These are phyloP conservation scores for Boloria euphrosyne DNA, from an alignment of 2,888 invertebrate genomes.

Conservation along the genomic window DNA sequence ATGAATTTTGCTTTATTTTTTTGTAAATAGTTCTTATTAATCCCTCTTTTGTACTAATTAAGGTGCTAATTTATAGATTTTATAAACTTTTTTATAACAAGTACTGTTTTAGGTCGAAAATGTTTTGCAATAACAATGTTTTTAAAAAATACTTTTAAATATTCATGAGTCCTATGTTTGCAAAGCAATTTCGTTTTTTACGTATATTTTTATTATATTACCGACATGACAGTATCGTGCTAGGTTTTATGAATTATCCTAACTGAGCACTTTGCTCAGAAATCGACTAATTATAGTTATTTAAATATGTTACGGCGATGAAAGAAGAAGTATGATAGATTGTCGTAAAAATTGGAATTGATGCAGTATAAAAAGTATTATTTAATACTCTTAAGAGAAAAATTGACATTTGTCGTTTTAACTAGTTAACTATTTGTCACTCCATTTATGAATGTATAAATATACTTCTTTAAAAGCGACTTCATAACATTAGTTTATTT, in stretches of 20 bases:
- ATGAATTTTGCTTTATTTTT: constrained; percentile 18
- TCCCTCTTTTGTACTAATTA: constrained; percentile 16
- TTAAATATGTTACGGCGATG: too few species aligned
- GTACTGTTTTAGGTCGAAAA: constrained; percentile 26
- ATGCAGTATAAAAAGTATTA: too few species aligned
- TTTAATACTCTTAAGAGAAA: too few species aligned
- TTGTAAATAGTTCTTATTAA: constrained; percentile 36
- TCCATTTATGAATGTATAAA: too few species aligned
- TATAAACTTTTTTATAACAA: neutral
- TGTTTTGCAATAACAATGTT: constrained; percentile 8
- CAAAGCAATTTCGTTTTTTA: constrained; percentile 18
- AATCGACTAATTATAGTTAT: too few species aligned
- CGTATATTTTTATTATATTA: constrained; percentile 27
- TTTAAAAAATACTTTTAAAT: too few species aligned
- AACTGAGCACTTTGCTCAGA: neutral
- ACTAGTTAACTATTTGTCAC: too few species aligned
- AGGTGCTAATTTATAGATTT: constrained; percentile 12
- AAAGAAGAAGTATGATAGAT: too few species aligned
- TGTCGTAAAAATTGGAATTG: too few species aligned
- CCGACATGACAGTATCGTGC: constrained; percentile 45
- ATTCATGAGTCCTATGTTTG: neutral
- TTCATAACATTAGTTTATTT: too few species aligned
- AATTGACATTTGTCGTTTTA: too few species aligned
- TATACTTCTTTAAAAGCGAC: too few species aligned
- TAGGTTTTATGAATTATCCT: constrained; percentile 18